Evolutionary conservation across 2,113 vertebrate genomes (phyloP).

Genomic region (Pluvialis apricaria): DNA sequence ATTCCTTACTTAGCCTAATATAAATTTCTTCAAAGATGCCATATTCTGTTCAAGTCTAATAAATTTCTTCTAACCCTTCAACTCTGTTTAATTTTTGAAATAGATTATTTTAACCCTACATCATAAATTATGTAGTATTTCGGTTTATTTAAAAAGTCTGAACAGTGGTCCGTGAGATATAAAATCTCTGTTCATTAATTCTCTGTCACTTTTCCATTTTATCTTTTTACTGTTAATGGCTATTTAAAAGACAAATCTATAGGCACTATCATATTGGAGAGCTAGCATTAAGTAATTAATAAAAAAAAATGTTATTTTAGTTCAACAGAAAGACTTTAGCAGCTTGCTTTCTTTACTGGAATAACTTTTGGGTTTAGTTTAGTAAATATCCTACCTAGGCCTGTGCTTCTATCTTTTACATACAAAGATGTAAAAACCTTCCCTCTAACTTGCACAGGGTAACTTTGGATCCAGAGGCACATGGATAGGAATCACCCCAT

Average conservation of each 20-base stretch:
- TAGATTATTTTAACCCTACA: conserved; percentile 4
- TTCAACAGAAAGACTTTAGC: background rate
- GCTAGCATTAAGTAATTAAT: background rate
- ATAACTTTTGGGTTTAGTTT: background rate
- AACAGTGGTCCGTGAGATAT: background rate
- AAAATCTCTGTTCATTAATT: background rate
- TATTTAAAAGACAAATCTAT: conserved; percentile 20
- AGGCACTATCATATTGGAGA: background rate
- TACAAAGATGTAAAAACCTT: background rate
- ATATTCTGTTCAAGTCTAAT: background rate
- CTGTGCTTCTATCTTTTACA: background rate
- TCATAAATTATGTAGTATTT: conserved; percentile 25
- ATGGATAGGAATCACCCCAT: background rate
- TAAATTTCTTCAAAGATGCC: conserved; percentile 3
- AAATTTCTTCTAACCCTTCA: background rate
- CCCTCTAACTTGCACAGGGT: background rate
- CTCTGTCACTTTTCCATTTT: background rate
- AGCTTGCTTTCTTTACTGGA: background rate
- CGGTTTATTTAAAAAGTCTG: conserved; percentile 11
- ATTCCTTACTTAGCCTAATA: background rate
- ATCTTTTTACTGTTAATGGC: background rate
- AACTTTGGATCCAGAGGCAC: background rate
- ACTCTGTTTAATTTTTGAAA: conserved; percentile 28
- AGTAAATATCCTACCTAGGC: background rate
- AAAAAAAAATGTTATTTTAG: background rate